These are phyloP conservation scores for Rambutsinella grinnellia DNA, from an alignment of 2,888 invertebrate genomes.

Conservation along the genomic window DNA sequence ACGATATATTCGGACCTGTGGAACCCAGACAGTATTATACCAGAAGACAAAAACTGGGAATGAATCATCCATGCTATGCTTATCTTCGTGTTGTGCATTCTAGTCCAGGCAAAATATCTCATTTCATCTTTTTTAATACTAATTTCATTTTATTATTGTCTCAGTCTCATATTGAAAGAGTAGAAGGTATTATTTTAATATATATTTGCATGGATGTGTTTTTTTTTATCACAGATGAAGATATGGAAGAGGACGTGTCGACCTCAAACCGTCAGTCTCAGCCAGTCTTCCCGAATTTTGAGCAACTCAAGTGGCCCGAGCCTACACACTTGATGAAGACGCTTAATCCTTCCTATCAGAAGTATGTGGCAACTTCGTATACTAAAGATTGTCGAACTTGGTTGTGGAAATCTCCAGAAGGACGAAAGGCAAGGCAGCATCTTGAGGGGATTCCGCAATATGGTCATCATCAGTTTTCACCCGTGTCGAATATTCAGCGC, in stretches of 20 bases:
- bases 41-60: slow-evolving; percentile 19
- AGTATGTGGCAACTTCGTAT: slow-evolving; percentile 43
- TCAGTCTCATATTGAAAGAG: no score
- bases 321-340: slow-evolving; percentile 18
- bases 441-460: neutral
- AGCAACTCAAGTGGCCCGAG: slow-evolving; percentile 53
- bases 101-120: neutral
- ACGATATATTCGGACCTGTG: slow-evolving; percentile 24
- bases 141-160: neutral
- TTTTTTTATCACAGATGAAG: slow-evolving; percentile 59
- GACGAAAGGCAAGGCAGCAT: slow-evolving; percentile 23
- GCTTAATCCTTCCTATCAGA: slow-evolving; percentile 42
- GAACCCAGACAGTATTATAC: slow-evolving; percentile 10
- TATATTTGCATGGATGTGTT: no score
- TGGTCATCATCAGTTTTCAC: neutral
- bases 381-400: slow-evolving; percentile 63
- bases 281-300: slow-evolving; percentile 31
- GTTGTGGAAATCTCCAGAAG: slow-evolving; percentile 58
- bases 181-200: no score
- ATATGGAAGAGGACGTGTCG: slow-evolving; percentile 30
- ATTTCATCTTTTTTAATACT: neutral
- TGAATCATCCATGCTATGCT: slow-evolving; percentile 27
- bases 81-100: slow-evolving; percentile 8
- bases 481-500: no score
- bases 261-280: neutral